These are phyloP conservation scores for Cyrtorhinus lividipennis DNA, from an alignment of 1,140 invertebrate genomes.

Conservation along the genomic window DNA sequence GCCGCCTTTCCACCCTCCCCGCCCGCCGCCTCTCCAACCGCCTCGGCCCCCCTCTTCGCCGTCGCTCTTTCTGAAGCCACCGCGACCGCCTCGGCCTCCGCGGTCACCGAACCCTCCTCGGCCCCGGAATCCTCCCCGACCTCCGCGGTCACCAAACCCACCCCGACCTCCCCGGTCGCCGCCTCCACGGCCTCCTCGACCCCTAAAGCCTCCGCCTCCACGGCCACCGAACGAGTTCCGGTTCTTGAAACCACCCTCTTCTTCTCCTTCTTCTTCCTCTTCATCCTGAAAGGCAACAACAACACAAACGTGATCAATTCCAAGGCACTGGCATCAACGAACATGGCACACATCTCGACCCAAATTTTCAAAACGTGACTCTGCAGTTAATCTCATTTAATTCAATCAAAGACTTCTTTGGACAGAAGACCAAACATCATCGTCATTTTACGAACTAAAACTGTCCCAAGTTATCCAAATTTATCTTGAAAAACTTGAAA, in stretches of 20 bases:
- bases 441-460: no score
- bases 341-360: constrained; percentile 27
- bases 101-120: constrained; percentile 24
- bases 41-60: constrained; percentile 26
- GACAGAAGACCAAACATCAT: no score
- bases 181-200: constrained; percentile 29
- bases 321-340: constrained; percentile 28
- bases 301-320: constrained; percentile 30
- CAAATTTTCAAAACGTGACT: constrained; percentile 33
- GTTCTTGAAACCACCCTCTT: constrained; percentile 23
- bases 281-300: constrained; percentile 31
- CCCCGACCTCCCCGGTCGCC: constrained; percentile 27
- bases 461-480: no score
- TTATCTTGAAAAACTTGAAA: no score
- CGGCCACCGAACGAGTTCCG: constrained; percentile 24
- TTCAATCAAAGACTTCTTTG: no score
- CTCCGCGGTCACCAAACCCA: constrained; percentile 26
- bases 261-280: constrained; percentile 29
- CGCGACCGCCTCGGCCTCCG: constrained; percentile 27
- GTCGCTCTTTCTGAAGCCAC: constrained; percentile 18
- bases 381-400: constrained; percentile 28
- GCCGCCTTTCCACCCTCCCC: constrained; percentile 30
- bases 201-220: constrained; percentile 26
- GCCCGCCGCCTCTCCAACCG: constrained; percentile 6
- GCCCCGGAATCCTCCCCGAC: constrained; percentile 24